Evolutionary conservation across 2,113 vertebrate species (phyloP).

Genomic region (Syngnathoides biaculeatus): DNA sequence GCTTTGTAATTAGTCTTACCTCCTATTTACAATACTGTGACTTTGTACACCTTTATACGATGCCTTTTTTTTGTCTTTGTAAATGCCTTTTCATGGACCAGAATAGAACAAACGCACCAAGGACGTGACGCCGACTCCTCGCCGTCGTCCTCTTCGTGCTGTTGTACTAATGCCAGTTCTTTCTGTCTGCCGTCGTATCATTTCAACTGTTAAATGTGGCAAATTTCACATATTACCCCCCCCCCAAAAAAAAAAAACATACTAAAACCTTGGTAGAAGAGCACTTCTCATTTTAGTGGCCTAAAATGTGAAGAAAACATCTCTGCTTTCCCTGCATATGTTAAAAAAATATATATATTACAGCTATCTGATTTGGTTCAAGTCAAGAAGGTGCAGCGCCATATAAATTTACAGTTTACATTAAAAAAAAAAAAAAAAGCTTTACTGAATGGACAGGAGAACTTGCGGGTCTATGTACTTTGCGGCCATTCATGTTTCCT

Average conservation of each 20-base stretch:
- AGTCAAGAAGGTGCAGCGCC: too few species aligned
- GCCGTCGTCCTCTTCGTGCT: slow-evolving; percentile 42
- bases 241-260: slow-evolving; percentile 1
- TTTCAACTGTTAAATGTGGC: slow-evolving; percentile 2
- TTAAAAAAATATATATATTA: too few species aligned
- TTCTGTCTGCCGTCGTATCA: slow-evolving; percentile 1
- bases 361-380: too few species aligned
- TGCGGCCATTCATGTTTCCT: too few species aligned
- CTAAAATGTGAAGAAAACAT: not conserved
- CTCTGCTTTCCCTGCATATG: not conserved
- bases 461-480: too few species aligned
- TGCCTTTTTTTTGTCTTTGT: slow-evolving; percentile 16
- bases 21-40: slow-evolving; percentile 43
- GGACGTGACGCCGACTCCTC: not conserved
- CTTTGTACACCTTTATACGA: slow-evolving; percentile 36
- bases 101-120: slow-evolving; percentile 11
- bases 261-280: not conserved
- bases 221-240: slow-evolving; percentile 23
- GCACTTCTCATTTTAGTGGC: not conserved
- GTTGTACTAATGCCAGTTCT: slow-evolving; percentile 36
- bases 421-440: too few species aligned
- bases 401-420: too few species aligned
- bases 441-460: too few species aligned
- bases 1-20: slow-evolving; percentile 33
- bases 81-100: slow-evolving; percentile 16